These are phyloP conservation scores for Stomatorhinus walkeri DNA, from an alignment of 2,797 vertebrate species.

Conservation along the genomic window DNA sequence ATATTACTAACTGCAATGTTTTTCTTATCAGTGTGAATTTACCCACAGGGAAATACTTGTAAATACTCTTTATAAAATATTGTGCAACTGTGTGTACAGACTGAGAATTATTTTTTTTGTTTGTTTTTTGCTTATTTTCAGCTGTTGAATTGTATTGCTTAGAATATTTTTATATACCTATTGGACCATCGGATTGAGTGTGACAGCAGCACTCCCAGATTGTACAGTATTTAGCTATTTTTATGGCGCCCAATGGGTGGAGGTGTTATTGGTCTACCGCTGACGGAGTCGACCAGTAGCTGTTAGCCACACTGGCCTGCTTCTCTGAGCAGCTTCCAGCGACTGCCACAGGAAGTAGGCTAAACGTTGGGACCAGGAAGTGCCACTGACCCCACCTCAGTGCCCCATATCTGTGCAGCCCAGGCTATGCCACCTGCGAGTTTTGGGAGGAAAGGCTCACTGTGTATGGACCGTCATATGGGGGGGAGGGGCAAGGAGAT, in stretches of 20 bases:
- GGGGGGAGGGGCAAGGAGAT: neutral
- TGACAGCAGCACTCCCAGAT: slow-evolving; percentile 10
- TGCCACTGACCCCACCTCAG: neutral
- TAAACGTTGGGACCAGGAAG: neutral
- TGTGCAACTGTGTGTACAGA: slow-evolving; percentile 21
- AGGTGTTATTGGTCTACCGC: slow-evolving; percentile 22
- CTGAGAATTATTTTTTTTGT: slow-evolving; percentile 30
- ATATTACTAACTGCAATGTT: slow-evolving; percentile 8
- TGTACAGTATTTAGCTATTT: slow-evolving; percentile 29
- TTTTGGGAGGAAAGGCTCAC: neutral
- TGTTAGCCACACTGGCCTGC: neutral
- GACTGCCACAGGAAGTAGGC: neutral
- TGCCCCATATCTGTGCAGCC: neutral
- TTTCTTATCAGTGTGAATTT: slow-evolving; percentile 16
- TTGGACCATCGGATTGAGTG: slow-evolving; percentile 24
- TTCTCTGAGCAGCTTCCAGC: neutral
- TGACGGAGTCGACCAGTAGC: neutral
- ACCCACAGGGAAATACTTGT: slow-evolving; percentile 17
- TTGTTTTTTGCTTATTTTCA: slow-evolving; percentile 32
- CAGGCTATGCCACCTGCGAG: neutral
- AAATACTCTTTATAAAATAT: slow-evolving; percentile 22
- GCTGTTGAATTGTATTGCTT: slow-evolving; percentile 38
- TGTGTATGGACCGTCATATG: neutral
- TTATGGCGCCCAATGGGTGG: slow-evolving; percentile 25
- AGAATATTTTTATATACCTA: slow-evolving; percentile 43